phyloP scores from a whole-genome alignment of 2,113 vertebrate genomes.

The Recurvirostra avosetta region DNA sequence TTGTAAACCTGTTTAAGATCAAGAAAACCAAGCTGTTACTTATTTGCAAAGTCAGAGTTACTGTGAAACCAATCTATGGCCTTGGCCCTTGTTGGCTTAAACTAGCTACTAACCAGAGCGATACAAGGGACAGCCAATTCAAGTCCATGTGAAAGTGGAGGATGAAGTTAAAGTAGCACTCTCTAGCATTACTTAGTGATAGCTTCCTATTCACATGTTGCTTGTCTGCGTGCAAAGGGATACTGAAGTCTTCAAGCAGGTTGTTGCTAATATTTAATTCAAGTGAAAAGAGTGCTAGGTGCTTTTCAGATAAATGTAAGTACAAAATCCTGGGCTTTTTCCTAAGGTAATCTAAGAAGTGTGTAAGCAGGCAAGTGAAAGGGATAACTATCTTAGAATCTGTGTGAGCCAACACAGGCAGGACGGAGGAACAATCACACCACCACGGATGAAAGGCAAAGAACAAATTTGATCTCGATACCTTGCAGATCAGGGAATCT shows the following conservation, averaged over 20 bases:
- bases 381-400: neutral
- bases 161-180: neutral
- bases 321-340: neutral
- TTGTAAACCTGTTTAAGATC: neutral
- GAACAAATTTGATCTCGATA: neutral
- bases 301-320: neutral
- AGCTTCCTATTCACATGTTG: neutral
- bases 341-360: neutral
- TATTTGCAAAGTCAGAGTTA: neutral
- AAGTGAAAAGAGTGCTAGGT: neutral
- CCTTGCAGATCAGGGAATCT: neutral
- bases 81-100: neutral
- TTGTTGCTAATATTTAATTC: neutral
- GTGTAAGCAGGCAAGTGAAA: neutral
- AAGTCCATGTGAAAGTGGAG: rapidly evolving
- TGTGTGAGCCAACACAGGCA: neutral
- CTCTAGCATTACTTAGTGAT: neutral
- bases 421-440: neutral
- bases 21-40: neutral
- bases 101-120: neutral
- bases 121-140: rapidly evolving
- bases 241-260: neutral
- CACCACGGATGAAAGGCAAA: neutral
- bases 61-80: neutral
- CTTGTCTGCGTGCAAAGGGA: neutral